Conservation (phyloP, 2,888 invertebrate genomes). For the Enchytraeus crypticus region DNA sequence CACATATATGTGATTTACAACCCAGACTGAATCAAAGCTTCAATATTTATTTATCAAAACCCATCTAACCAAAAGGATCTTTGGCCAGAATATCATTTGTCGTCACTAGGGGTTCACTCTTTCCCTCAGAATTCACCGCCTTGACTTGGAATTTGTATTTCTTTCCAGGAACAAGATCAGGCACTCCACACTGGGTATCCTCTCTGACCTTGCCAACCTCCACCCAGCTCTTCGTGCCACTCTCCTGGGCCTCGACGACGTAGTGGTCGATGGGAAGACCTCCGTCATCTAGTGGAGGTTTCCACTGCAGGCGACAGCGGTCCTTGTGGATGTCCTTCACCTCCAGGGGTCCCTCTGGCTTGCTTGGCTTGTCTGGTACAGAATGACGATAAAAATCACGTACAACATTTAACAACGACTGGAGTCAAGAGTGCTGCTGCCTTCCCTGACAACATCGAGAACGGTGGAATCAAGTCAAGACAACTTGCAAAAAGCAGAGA, state of each 20-base stretch:
- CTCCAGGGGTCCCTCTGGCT: conserved; percentile 82
- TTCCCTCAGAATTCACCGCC: conserved; percentile 94
- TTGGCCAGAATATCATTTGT: conserved; percentile 90
- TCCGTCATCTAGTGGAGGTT: conserved; percentile 89
- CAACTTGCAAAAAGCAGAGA: too few relatives aligned
- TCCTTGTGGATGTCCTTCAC: conserved; percentile 85
- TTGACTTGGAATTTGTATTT: conserved; percentile 95
- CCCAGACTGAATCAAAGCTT: not conserved
- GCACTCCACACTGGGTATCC: conserved; percentile 72
- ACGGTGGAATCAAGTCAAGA: too few relatives aligned
- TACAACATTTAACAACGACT: too few relatives aligned
- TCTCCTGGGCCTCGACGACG: conserved; percentile 85
- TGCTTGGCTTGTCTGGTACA: conserved; percentile 21
- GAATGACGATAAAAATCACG: too few relatives aligned
- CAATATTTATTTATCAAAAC: not conserved
- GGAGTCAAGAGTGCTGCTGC: too few relatives aligned
- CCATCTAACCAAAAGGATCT: conserved; percentile 86
- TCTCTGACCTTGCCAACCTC: conserved; percentile 62
- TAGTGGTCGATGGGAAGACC: conserved; percentile 87
- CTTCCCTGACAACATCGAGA: too few relatives aligned
- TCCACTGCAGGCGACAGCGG: conserved; percentile 87
- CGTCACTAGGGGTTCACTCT: conserved; percentile 84
- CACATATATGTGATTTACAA: too few relatives aligned
- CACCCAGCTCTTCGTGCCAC: conserved; percentile 57
- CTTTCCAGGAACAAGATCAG: conserved; percentile 78